Base-by-base conservation (phyloP, 2,797 vertebrate species). In the Propithecus perrieri region DNA sequence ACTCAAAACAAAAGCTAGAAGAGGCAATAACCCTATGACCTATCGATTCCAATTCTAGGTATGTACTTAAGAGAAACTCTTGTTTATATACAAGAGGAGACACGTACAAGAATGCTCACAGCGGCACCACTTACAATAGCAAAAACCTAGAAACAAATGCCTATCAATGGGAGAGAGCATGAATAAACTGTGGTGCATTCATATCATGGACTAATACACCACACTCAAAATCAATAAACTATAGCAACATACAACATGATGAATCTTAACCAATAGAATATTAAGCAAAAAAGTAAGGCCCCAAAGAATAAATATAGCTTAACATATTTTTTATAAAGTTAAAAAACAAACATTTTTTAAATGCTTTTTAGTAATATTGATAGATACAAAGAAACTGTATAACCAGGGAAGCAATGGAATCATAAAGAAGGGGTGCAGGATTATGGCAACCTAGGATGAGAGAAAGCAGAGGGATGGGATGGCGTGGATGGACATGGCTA, bases 261-360 rank as follows among this genome's bases (percentile, higher is more conserved):
- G 69, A 65, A 78, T 78, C 20, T 92, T 88, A 61, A 61, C 72
- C 38, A 88, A 30, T 83, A 26, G 50, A 89, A 48, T 72, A 53
- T 53, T 86, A 88, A 86, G 48, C 10, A 46, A 17, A 81, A 83
- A 78, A 57, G 6, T 28, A 71, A 86, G 63, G 24, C 17, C 33
- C 46, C 48, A 38, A 83, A 67, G 76, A 96, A 94, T 92, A 92
- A 85, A 96, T 86, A 67, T 17, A 81, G 79, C 17, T 89, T 85
- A 81, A 65, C 74, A 69, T 2, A 9, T 26, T 94, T 88, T 95
- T 84, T 43, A 87, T 91, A 67, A 95, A 75, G 26, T 78, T 84
- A 78, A 87, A 94, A 17, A 17, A 72, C 38, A 83, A 85, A 55
- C 14, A n/a, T 20, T n/a, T 53, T 10, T 8, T 3, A 72, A 88